These are phyloP conservation scores for Cebuella pygmaea DNA, from an alignment of 2,797 vertebrate species.

Conservation along the genomic window DNA sequence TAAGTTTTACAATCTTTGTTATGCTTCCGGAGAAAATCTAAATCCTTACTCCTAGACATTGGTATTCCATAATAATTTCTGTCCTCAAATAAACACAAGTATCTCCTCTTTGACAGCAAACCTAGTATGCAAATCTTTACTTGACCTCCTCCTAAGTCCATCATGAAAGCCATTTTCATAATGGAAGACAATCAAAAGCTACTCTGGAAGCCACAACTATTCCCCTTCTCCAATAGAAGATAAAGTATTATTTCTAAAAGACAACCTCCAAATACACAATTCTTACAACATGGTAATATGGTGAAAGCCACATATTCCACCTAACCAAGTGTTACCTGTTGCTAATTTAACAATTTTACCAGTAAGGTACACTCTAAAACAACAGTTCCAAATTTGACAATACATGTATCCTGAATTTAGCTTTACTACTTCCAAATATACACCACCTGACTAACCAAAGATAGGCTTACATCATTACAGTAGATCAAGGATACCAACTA, in stretches of 20 bases:
- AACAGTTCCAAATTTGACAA: constrained; percentile 44
- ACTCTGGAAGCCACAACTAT: constrained; percentile 43
- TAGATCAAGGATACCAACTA: constrained; percentile 38
- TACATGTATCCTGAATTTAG: not conserved
- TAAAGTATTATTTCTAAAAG: constrained; percentile 29
- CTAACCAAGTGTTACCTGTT: constrained; percentile 12
- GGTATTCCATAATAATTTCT: constrained; percentile 18
- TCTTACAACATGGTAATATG: not conserved
- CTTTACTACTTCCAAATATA: constrained; percentile 48
- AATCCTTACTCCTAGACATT: constrained; percentile 2
- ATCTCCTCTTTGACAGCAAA: constrained; percentile 46
- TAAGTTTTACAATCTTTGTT: constrained; percentile 17
- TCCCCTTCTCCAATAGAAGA: constrained; percentile 50
- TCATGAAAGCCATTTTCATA: constrained; percentile 54
- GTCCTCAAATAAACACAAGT: constrained; percentile 43
- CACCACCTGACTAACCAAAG: constrained; percentile 50
- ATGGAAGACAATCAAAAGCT: constrained; percentile 52
- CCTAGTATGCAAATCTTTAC: not conserved
- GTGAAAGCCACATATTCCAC: constrained; percentile 37
- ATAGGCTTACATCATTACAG: constrained; percentile 31
- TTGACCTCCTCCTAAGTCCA: constrained; percentile 28
- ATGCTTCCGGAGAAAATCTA: constrained; percentile 44
- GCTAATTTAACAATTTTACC: constrained; percentile 11
- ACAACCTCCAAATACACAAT: constrained; percentile 44
- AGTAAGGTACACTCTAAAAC: constrained; percentile 40